Percentiles rank a stretch among this genome's conserved stretches.
Conservation (phyloP, 1,140 invertebrate species). For the Bombus fervidus region DNA sequence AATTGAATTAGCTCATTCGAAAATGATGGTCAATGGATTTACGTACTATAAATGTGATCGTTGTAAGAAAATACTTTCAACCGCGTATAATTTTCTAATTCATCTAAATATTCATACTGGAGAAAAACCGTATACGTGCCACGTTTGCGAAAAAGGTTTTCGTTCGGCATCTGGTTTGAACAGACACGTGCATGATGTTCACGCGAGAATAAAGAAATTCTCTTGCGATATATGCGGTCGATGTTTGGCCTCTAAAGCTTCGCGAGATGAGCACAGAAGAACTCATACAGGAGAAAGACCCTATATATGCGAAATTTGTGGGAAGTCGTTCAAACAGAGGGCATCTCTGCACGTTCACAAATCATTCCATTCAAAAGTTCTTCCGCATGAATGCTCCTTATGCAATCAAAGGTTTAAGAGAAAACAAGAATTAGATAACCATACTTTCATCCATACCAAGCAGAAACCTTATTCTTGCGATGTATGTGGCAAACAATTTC, state of each 20-base stretch:
- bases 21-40: slow-evolving; percentile 59
- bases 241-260: slow-evolving; percentile 62
- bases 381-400: slow-evolving; percentile 54
- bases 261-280: slow-evolving; percentile 70
- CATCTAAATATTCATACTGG: slow-evolving; percentile 72
- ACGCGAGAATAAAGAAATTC: slow-evolving; percentile 65
- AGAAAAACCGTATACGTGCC: slow-evolving; percentile 51
- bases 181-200: slow-evolving; percentile 59
- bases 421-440: slow-evolving; percentile 71
- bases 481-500: slow-evolving; percentile 84
- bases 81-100: slow-evolving; percentile 80
- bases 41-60: slow-evolving; percentile 73
- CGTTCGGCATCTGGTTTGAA: slow-evolving; percentile 63
- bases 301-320: slow-evolving; percentile 86
- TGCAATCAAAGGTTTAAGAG: slow-evolving; percentile 65
- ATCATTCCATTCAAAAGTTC: slow-evolving; percentile 73
- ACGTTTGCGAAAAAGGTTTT: slow-evolving; percentile 66
- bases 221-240: slow-evolving; percentile 73
- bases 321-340: slow-evolving; percentile 80
- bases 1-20: slow-evolving; percentile 52
- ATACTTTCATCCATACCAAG: slow-evolving; percentile 61
- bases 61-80: slow-evolving; percentile 78
- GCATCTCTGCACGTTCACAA: slow-evolving; percentile 81
- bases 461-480: slow-evolving; percentile 68
- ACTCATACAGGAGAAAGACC: slow-evolving; percentile 85